A percentile compares a stretch with the other conserved stretches of the same genome.
phyloP scores from a whole-genome alignment of 2,888 invertebrate genomes.

The Metallyticus violacea region DNA sequence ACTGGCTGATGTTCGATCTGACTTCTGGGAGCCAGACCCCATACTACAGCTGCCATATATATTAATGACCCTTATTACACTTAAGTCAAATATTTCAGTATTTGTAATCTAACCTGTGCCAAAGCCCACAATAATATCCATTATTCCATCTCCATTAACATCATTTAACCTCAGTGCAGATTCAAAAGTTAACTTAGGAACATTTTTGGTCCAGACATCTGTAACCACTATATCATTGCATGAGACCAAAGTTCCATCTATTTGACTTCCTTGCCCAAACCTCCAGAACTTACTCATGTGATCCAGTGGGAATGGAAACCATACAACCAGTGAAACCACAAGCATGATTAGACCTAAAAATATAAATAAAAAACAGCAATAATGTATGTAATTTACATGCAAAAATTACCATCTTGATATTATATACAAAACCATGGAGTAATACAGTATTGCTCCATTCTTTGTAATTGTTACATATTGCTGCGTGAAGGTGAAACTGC shows the following conservation, averaged over 20 bases:
- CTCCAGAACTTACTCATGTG: constrained; percentile 56
- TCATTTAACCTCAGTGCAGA: constrained; percentile 69
- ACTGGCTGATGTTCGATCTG: too few species aligned
- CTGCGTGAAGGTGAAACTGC: too few species aligned
- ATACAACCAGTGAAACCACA: constrained; percentile 60
- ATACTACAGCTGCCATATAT: too few species aligned
- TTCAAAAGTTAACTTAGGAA: constrained; percentile 70
- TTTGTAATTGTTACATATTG: too few species aligned
- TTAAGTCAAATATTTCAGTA: too few species aligned
- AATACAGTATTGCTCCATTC: too few species aligned
- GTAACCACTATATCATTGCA: constrained; percentile 58
- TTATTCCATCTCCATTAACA: constrained; percentile 66
- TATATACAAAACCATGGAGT: neutral
- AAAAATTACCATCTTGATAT: neutral
- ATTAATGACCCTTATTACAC: too few species aligned
- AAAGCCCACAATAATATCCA: constrained; percentile 74
- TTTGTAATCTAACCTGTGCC: constrained; percentile 66
- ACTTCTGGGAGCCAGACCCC: too few species aligned
- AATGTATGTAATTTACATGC: neutral
- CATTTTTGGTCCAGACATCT: constrained; percentile 64
- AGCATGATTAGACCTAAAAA: constrained; percentile 59
- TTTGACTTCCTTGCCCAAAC: constrained; percentile 43
- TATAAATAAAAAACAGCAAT: too few species aligned
- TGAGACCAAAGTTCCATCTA: constrained; percentile 49
- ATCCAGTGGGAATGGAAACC: constrained; percentile 63